phyloP scores from a whole-genome alignment of 2,888 invertebrate genomes.

The Dione vanillae region DNA sequence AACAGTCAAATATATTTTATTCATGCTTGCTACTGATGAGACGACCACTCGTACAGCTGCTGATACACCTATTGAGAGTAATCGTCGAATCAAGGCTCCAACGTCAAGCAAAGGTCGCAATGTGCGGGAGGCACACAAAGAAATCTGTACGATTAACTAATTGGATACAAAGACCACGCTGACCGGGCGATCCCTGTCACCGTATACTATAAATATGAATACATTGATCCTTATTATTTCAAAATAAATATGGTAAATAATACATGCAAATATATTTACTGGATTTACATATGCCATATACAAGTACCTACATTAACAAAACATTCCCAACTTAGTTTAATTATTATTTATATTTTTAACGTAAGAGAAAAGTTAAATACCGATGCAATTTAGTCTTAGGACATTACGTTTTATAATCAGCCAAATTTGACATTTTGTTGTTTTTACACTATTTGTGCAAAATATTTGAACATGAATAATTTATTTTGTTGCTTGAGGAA shows the following conservation, averaged over 20 bases:
- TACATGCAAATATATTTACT: too few relatives aligned
- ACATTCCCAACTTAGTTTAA: too few relatives aligned
- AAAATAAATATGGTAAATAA: not conserved
- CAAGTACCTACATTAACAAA: too few relatives aligned
- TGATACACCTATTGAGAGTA: conserved; percentile 40
- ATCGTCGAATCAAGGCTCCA: conserved; percentile 40
- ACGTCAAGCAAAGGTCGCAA: conserved; percentile 40
- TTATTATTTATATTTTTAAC: too few relatives aligned
- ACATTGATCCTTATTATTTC: not conserved
- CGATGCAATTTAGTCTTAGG: too few relatives aligned
- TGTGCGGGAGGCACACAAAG: conserved; percentile 40
- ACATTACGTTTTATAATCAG: too few relatives aligned
- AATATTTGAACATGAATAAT: too few relatives aligned
- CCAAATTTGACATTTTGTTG: too few relatives aligned
- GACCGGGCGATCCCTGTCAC: conserved; percentile 18
- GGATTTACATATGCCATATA: too few relatives aligned
- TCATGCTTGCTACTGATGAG: conserved; percentile 45
- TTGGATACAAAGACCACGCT: conserved; percentile 42
- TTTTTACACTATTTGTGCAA: too few relatives aligned
- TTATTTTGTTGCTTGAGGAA: too few relatives aligned
- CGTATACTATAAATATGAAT: not conserved
- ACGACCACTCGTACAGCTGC: conserved; percentile 37
- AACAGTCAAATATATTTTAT: conserved; percentile 43
- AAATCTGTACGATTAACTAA: conserved; percentile 38
- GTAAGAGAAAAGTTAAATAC: too few relatives aligned